Base-by-base conservation (phyloP, 2,888 invertebrate species). In the Atrina japonica region DNA sequence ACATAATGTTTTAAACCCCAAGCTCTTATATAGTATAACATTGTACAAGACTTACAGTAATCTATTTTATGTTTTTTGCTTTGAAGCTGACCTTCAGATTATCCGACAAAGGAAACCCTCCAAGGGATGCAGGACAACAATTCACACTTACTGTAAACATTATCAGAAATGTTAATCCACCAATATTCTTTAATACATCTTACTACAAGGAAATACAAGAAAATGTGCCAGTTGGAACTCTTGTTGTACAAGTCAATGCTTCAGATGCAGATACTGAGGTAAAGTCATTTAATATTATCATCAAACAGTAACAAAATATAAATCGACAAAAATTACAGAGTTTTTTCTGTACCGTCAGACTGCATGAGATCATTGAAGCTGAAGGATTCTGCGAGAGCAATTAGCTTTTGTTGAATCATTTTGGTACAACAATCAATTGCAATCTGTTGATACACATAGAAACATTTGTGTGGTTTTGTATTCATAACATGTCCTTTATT, bases 251-350 rank as follows among this genome's bases (percentile, higher is more conserved):
- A 29, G 73, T 85, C 21, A 60, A 55, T 7, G 85, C 83, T 11
- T 71, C 25, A 7, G 87, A 87, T 61, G 27, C 43, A 25, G 83
- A 84, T 55, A 59, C 75, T 7, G 29, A 53, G 23, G 86, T 84
- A 76, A 75, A 16, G 23, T 14, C 35, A 35, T 43, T n/a, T n/a
- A n/a, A n/a, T n/a, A n/a, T n/a, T n/a, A n/a, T n/a, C n/a, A n/a
- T n/a, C 9, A 49, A 49, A 49, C 49, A 49, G 49, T n/a, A 9
- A 18, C 18, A n/a, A 16, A 18, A 49, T 11, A 49, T 49, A 49
- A 9, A 49, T 49, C 16, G 11, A 41, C 14, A 41, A 41, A 41
- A 41, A 41, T 41, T 14, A 41, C 41, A 16, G 16, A 11, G 16
- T 14, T 14, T 11, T 11, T 41, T 41, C 14, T 41, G 11, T n/a